Conservation (phyloP, 2,888 invertebrate genomes). For the Sesia bembeciformis region DNA sequence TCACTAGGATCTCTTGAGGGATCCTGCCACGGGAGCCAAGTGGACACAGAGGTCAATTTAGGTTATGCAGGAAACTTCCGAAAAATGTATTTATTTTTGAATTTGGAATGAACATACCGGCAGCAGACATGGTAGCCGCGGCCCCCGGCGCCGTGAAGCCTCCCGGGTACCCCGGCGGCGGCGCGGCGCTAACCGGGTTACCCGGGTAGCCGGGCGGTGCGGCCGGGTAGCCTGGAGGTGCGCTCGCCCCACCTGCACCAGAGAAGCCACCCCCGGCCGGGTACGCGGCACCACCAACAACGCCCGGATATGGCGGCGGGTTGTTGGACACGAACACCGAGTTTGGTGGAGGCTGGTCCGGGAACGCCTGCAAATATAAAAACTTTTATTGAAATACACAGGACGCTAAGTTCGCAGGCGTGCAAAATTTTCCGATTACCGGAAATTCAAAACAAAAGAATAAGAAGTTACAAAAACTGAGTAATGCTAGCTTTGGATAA, state of each 20-base stretch:
- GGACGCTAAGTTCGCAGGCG: neutral
- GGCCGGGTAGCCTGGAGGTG: conserved; percentile 14
- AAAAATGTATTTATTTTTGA: neutral
- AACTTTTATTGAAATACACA: neutral
- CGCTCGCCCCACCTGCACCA: conserved; percentile 22
- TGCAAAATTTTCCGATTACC: no score
- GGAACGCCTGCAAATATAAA: conserved; percentile 66
- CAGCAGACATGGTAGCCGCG: conserved; percentile 41
- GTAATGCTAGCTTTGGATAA: no score
- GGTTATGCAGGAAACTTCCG: neutral
- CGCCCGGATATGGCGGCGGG: conserved; percentile 96
- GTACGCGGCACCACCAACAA: conserved; percentile 56
- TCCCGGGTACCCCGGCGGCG: conserved; percentile 21
- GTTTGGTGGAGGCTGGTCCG: conserved; percentile 82
- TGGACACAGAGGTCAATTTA: neutral
- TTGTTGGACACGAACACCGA: conserved; percentile 92
- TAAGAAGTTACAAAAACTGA: no score
- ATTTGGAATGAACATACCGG: conserved; percentile 30
- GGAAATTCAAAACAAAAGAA: no score
- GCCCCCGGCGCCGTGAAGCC: conserved; percentile 21
- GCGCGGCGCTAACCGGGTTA: conserved; percentile 10
- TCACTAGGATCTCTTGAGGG: no score
- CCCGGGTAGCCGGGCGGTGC: conserved; percentile 35
- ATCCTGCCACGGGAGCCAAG: no score
- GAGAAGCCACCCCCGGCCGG: conserved; percentile 38